Percentiles rank a stretch among this genome's conserved stretches.
These are phyloP conservation scores for Ambastaia sidthimunki DNA, from an alignment of 2,797 vertebrate genomes.

Conservation along the genomic window DNA sequence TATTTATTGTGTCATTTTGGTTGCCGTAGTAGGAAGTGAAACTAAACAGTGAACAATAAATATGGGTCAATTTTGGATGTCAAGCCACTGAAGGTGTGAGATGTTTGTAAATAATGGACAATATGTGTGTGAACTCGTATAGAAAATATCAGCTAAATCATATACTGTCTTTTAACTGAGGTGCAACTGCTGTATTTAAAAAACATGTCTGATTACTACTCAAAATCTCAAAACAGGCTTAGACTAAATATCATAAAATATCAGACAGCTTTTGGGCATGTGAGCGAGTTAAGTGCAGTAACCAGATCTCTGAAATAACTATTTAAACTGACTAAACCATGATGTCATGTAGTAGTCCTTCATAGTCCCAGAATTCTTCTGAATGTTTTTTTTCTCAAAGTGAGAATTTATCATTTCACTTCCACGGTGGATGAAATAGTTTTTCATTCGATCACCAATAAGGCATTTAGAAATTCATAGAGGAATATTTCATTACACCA, in stretches of 20 bases:
- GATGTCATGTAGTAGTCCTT: conserved; percentile 52
- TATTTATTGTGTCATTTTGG: conserved; percentile 63
- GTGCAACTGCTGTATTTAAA: conserved; percentile 42
- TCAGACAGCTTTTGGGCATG: conserved; percentile 32
- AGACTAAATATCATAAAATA: conserved; percentile 20
- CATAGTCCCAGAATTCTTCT: conserved; percentile 52
- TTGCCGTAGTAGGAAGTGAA: conserved; percentile 63
- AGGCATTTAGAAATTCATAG: conserved; percentile 46
- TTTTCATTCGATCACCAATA: conserved; percentile 32
- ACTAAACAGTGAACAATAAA: conserved; percentile 18
- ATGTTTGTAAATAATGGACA: conserved; percentile 63
- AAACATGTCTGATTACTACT: conserved; percentile 24
- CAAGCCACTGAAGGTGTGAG: conserved; percentile 81
- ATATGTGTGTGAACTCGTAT: conserved; percentile 77
- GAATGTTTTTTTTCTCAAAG: conserved; percentile 44
- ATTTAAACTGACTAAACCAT: conserved; percentile 34
- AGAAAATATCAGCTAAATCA: conserved; percentile 61
- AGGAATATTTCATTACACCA: conserved; percentile 39
- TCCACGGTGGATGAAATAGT: conserved; percentile 2
- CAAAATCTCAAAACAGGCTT: conserved; percentile 31
- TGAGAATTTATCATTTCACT: conserved; percentile 38
- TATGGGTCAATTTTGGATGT: conserved; percentile 38
- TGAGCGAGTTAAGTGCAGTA: conserved; percentile 41
- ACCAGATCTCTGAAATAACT: conserved; percentile 44
- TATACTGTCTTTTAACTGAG: conserved; percentile 75